These are phyloP conservation scores for Thermophis baileyi DNA, from an alignment of 2,113 vertebrate genomes.

Conservation along the genomic window DNA sequence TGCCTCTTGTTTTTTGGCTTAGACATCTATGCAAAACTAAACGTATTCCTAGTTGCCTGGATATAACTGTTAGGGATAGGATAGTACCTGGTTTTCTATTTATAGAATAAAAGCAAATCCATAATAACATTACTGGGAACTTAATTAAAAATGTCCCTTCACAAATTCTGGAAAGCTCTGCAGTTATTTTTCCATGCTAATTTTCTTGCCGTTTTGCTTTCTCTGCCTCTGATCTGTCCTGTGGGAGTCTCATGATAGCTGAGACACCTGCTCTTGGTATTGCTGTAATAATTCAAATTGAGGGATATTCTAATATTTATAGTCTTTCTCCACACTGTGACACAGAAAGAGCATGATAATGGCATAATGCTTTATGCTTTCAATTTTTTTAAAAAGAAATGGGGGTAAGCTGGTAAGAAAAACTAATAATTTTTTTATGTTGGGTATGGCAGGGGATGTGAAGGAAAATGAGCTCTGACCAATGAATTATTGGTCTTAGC, in stretches of 20 bases:
- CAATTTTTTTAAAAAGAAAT: neutral
- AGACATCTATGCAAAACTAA: neutral
- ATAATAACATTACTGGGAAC: neutral
- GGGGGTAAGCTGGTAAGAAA: neutral
- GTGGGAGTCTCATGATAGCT: conserved; percentile 4
- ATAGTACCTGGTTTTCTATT: neutral
- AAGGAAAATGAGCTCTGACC: neutral
- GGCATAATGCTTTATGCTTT: neutral
- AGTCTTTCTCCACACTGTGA: neutral
- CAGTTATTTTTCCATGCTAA: conserved; percentile 12
- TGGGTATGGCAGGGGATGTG: neutral
- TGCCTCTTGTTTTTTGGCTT: neutral
- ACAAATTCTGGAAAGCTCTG: neutral
- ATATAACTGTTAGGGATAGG: conserved; percentile 4
- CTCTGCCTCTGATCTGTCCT: conserved; percentile 19
- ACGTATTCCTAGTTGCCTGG: neutral
- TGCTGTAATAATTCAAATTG: conserved; percentile 26
- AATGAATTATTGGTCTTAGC: conserved; percentile 18
- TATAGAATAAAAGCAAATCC: neutral
- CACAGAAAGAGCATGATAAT: neutral
- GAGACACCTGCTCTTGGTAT: conserved; percentile 11
- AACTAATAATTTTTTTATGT: neutral
- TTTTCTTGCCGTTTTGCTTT: conserved; percentile 28
- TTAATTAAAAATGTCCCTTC: conserved; percentile 17
- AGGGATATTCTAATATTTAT: conserved; percentile 20